Evolutionary conservation across 1,140 invertebrate genomes (phyloP).

Genomic region (Psix sp.): DNA sequence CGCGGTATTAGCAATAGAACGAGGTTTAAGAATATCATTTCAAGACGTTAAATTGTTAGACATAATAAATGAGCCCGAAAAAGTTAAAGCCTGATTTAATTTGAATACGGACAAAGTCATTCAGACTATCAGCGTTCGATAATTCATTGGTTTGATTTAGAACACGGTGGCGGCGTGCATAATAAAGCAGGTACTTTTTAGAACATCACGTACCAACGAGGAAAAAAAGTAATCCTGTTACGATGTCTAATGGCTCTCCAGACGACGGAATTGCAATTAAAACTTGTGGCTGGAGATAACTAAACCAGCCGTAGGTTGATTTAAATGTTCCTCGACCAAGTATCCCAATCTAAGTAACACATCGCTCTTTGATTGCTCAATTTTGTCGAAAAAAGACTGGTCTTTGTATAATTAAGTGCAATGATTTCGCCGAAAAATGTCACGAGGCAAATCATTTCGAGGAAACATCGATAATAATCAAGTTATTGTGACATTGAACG

Average conservation of each 20-base stretch:
- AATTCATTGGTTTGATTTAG: constrained; percentile 51
- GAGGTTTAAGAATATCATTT: too few species aligned
- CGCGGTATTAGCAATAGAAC: too few species aligned
- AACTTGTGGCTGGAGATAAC: constrained; percentile 73
- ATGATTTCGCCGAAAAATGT: too few species aligned
- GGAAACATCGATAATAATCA: too few species aligned
- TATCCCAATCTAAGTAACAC: constrained; percentile 47
- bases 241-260: constrained; percentile 69
- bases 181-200: constrained; percentile 53
- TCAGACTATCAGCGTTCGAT: constrained; percentile 24
- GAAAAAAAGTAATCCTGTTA: constrained; percentile 65
- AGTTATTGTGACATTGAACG: too few species aligned
- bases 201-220: constrained; percentile 48
- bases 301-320: constrained; percentile 71
- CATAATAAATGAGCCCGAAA: neutral
- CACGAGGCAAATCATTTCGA: too few species aligned
- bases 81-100: constrained; percentile 17
- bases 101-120: constrained; percentile 37
- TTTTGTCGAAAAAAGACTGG: too few species aligned
- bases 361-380: constrained; percentile 31
- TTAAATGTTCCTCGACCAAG: constrained; percentile 66
- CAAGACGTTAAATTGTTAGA: neutral
- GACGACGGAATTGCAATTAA: constrained; percentile 73
- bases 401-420: too few species aligned
- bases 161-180: constrained; percentile 22